A percentile compares a stretch with the other conserved stretches of the same genome.
Evolutionary conservation across 2,797 vertebrate species (phyloP).

Genomic region (Mormyrops attenuatus): DNA sequence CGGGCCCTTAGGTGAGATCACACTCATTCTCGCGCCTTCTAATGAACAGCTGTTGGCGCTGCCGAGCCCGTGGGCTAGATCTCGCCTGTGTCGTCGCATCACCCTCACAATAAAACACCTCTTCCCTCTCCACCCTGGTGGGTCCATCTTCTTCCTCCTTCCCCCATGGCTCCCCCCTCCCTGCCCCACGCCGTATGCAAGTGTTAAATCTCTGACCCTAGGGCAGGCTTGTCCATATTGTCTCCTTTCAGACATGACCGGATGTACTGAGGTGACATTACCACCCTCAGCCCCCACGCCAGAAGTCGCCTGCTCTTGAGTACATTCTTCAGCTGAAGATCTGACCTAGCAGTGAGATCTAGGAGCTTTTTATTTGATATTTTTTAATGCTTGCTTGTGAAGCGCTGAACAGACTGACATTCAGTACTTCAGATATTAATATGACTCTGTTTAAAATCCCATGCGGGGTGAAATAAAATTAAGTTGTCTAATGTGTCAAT

Average conservation of each 20-base stretch:
- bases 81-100: slow-evolving; percentile 11
- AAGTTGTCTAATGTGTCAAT: not conserved
- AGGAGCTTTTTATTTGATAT: not conserved
- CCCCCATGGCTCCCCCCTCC: not conserved
- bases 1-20: slow-evolving; percentile 46
- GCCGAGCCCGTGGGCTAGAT: not conserved
- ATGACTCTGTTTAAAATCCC: not conserved
- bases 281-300: not conserved
- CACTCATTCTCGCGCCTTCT: slow-evolving; percentile 48
- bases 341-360: not conserved
- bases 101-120: not conserved
- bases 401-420: not conserved
- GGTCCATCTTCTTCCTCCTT: not conserved
- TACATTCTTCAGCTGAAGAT: not conserved
- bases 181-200: not conserved
- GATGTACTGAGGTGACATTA: not conserved
- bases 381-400: not conserved
- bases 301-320: not conserved
- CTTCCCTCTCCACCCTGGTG: not conserved
- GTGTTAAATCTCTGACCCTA: not conserved
- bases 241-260: not conserved
- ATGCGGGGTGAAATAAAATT: not conserved
- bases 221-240: not conserved
- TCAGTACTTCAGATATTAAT: not conserved
- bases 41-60: slow-evolving; percentile 41